Base-by-base conservation (phyloP, 1,140 invertebrate species). In the Reticulitermes speratus region DNA sequence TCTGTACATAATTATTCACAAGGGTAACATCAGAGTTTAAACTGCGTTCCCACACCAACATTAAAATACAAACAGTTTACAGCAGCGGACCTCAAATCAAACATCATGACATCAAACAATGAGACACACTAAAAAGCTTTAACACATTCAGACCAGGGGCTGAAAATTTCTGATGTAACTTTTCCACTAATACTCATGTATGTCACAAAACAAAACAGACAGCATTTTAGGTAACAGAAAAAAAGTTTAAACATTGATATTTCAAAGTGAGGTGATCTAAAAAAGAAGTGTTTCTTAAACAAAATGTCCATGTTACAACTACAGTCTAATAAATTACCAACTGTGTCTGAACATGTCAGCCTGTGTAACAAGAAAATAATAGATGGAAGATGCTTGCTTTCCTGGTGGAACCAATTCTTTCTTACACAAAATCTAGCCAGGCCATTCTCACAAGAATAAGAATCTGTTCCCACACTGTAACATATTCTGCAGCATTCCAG, bases 311-410 rank as follows among this genome's bases (percentile, higher is more conserved):
- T 21, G 52, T 55, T 55, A 5, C 52, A 55, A 21, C 14, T 16
- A 14, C 45, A 11, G 19, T 16, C 19, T 55, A 19, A 55, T 55
- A 55, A 55, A 55, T 55, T 55, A 19, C 19, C 52, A 55, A 14
- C 14, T 55, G 19, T 12, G 52, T 55, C 52, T 55, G 52, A 55
- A 55, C 19, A 5, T 82, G 30, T 82, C 9, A 83, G 44, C 44
- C 21, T 44, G 38, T 44, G 25, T 45, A 23, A 45, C 82, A 45
- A 48, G n/a, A 75, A n/a, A 75, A 75, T 16, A 3, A 6, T n/a
- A 75, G n/a, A 75, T 30, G 14, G 65, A 75, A 75, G 65, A 75
- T 75, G 65, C 65, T 75, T 75, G 65, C 65, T n/a, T 75, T 75
- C 65, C n/a, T 75, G 65, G 25, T 75, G 65, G 65, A 75, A 30